These are phyloP conservation scores for Salmo trutta DNA, from an alignment of 2,797 vertebrate species.

Conservation along the genomic window DNA sequence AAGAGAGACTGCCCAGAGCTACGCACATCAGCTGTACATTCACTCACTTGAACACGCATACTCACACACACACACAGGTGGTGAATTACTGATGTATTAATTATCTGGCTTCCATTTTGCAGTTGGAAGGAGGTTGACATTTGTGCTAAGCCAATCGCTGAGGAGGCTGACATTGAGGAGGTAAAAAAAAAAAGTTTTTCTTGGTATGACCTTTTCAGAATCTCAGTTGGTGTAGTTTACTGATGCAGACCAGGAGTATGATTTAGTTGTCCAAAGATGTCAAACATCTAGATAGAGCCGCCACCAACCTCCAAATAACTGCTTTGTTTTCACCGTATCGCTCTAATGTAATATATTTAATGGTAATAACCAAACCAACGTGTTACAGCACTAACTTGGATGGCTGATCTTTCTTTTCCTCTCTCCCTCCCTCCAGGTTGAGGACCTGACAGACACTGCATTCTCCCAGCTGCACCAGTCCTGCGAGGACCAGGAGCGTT, in stretches of 20 bases:
- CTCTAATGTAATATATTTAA: no score
- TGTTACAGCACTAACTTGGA: no score
- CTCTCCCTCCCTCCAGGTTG: conserved; percentile 63
- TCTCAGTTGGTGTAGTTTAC: background rate
- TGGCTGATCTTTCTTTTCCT: no score
- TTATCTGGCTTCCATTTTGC: conserved; percentile 4
- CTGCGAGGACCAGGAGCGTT: conserved; percentile 83
- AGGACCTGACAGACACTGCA: conserved; percentile 81
- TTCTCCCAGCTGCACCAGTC: conserved; percentile 79
- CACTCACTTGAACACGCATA: background rate
- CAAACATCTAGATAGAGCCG: no score
- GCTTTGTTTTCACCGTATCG: no score
- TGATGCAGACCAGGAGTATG: background rate
- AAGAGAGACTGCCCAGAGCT: no score
- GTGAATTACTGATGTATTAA: background rate
- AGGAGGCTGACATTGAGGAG: conserved; percentile 81
- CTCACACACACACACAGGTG: background rate
- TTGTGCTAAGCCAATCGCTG: conserved; percentile 67
- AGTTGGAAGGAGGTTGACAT: conserved; percentile 86
- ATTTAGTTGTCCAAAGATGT: no score
- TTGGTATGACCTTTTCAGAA: background rate
- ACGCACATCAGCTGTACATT: no score
- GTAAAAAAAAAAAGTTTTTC: conserved; percentile 48
- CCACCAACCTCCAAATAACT: no score
- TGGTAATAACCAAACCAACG: no score